Evolutionary conservation across 2,888 invertebrate genomes (phyloP), one percentile per base, ranked within the genome.

Genomic region (Xestia rhomboidea): DNA sequence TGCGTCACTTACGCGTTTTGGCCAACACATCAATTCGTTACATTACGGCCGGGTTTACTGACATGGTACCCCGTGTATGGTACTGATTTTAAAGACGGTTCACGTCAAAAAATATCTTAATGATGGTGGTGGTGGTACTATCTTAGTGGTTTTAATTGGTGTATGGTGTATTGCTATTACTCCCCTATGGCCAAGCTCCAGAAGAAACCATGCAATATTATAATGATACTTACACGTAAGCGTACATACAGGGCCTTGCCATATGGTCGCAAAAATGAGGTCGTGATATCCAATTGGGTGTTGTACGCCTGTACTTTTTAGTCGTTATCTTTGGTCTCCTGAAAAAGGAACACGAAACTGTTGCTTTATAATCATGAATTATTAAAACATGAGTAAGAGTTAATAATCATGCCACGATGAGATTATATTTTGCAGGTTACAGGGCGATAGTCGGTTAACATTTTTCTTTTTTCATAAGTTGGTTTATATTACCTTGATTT

Each of bases 211-310:
- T 2, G n/a, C n/a, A 27, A 27, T 27, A 57, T 27, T 27, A 57
- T 7, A 15, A 64, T n/a, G n/a, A 6, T 41, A 74, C 67, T 80
- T 41, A 79, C 78, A 3, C 4, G n/a, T 63, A 73, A 30, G 7
- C 4, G 21, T 62, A 21, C 5, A 79, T 0, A 21, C 78, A 79
- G 15, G 66, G 66, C 5, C 0, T 38, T 30, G 73, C 27, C 15
- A 60, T 18, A 54, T 79, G 11, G 8, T 79, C 80, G 51, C 78
- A 79, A 51, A 73, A 67, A 60, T 79, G 21, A 51, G 3, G 1
- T 8, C 13, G 30, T 18, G 78, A 79, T 21, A 15, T 0, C 0
- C 5, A 38, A 0, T 0, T 0, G 0, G 11, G 13, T 0, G 78
- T 72, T 24, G 66, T n/a, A 51, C 78, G 72, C 27, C 0, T 27